A percentile compares a stretch with the other conserved stretches of the same genome.
These are phyloP conservation scores for Malthinus seriepunctatus DNA, from an alignment of 2,888 invertebrate species.

Conservation along the genomic window DNA sequence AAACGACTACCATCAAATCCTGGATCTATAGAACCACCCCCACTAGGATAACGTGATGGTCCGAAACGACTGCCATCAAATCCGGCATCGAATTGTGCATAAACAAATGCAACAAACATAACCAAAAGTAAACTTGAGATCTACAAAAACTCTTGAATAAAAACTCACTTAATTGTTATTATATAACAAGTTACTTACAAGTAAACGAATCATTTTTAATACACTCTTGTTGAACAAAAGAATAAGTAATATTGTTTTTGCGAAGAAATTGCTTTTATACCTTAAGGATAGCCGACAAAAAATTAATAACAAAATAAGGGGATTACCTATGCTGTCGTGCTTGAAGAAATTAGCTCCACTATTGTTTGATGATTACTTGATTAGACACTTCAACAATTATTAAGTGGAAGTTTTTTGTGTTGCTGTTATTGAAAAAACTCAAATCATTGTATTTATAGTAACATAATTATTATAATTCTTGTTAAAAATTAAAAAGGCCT, in stretches of 20 bases:
- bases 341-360: background rate
- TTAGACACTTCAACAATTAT: background rate
- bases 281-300: background rate
- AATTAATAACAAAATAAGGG: background rate
- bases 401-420: background rate
- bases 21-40: background rate
- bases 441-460: slow-evolving; percentile 1
- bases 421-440: background rate
- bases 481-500: background rate
- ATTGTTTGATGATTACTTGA: background rate
- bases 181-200: too few species aligned
- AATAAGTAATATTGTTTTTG: too few species aligned
- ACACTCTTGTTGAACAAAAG: too few species aligned
- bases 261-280: background rate
- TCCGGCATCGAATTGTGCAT: background rate
- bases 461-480: background rate
- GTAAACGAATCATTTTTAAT: too few species aligned
- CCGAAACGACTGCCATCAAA: slow-evolving; percentile 1
- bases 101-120: background rate
- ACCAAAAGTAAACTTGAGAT: background rate
- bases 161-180: too few species aligned
- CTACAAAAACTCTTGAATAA: background rate
- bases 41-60: background rate
- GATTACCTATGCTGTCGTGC: background rate
- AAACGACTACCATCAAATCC: slow-evolving; percentile 3